Percentiles rank a stretch among this genome's conserved stretches.
phyloP scores from a whole-genome alignment of 2,888 invertebrate species.

The Trissolcus japonicus region DNA sequence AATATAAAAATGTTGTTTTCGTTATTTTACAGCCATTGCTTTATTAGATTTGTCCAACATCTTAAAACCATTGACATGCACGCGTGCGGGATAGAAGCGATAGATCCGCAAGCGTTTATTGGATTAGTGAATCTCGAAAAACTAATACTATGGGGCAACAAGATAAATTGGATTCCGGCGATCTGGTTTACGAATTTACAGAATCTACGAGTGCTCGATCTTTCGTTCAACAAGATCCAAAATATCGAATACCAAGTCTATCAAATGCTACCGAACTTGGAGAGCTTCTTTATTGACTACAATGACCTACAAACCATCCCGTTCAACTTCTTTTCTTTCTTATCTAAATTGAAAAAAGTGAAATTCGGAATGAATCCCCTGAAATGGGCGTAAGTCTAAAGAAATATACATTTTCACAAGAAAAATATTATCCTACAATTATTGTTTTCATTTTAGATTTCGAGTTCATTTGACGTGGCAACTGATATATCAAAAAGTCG shows the following conservation, averaged over 20 bases:
- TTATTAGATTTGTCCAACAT: constrained; percentile 60
- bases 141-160: constrained; percentile 67
- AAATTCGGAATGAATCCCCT: constrained; percentile 68
- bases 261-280: constrained; percentile 59
- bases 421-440: neutral
- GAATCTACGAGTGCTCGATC: constrained; percentile 64
- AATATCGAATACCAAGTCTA: constrained; percentile 62
- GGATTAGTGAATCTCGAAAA: constrained; percentile 62
- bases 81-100: constrained; percentile 59
- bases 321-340: constrained; percentile 61
- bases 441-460: constrained; percentile 58
- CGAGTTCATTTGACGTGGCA: constrained; percentile 64
- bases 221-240: constrained; percentile 67
- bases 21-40: constrained; percentile 60
- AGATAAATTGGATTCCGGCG: constrained; percentile 58
- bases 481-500: constrained; percentile 64
- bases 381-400: constrained; percentile 68
- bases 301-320: constrained; percentile 63
- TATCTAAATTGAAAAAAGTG: constrained; percentile 62
- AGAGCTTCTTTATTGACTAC: constrained; percentile 67
- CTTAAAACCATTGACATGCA: constrained; percentile 63
- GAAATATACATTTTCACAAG: neutral
- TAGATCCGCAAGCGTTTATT: constrained; percentile 63
- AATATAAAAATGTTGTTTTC: neutral
- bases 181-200: constrained; percentile 62